Evolutionary conservation across 2,888 invertebrate genomes (phyloP).

Genomic region (Reticulitermes lucifugus): DNA sequence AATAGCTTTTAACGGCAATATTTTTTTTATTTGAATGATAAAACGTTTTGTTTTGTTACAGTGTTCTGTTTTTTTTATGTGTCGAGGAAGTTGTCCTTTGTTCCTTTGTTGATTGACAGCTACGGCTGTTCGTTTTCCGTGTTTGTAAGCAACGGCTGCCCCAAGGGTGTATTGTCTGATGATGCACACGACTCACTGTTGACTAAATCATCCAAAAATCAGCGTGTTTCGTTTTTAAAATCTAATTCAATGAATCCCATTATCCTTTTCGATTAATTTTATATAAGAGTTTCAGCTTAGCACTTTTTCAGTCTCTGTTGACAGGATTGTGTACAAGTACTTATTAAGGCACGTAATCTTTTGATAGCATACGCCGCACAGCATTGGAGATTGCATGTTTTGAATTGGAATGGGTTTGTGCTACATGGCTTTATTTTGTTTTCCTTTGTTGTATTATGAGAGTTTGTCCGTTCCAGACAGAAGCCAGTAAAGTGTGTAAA

Average conservation of each 20-base stretch:
- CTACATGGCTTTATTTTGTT: slow-evolving; percentile 17
- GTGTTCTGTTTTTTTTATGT: not conserved
- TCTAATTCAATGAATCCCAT: slow-evolving; percentile 12
- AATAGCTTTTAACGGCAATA: slow-evolving; percentile 10
- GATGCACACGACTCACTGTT: slow-evolving; percentile 23
- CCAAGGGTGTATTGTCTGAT: slow-evolving; percentile 21
- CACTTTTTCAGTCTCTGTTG: slow-evolving; percentile 2
- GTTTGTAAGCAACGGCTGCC: slow-evolving; percentile 12
- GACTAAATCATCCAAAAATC: slow-evolving; percentile 36
- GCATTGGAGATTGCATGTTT: slow-evolving; percentile 24
- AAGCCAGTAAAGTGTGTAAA: not conserved
- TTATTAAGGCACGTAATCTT: slow-evolving; percentile 17
- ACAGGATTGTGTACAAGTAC: slow-evolving; percentile 20
- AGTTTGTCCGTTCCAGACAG: not conserved
- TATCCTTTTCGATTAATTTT: slow-evolving; percentile 20
- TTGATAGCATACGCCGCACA: not conserved
- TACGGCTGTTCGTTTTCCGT: slow-evolving; percentile 2
- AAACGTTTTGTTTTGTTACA: not conserved
- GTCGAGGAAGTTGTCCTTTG: slow-evolving; percentile 22
- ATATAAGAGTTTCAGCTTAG: slow-evolving; percentile 24
- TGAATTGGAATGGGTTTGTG: slow-evolving; percentile 15
- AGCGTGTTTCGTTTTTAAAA: not conserved
- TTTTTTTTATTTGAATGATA: slow-evolving; percentile 29
- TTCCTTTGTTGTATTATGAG: not conserved
- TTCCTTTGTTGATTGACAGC: slow-evolving; percentile 33